phyloP scores from a whole-genome alignment of 2,797 vertebrate species.

The Neolamprologus multifasciatus region DNA sequence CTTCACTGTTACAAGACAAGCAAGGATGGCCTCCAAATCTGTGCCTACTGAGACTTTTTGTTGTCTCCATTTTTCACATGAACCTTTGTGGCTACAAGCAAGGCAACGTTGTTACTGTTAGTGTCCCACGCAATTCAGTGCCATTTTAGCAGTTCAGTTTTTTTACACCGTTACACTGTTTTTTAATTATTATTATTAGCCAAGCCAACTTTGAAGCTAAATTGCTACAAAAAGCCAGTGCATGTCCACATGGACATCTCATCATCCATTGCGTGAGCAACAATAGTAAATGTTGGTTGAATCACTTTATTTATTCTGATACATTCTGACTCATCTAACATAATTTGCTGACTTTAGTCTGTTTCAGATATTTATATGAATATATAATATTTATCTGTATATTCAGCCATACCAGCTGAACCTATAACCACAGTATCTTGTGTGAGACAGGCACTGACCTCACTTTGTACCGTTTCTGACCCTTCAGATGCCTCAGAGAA shows the following conservation, averaged over 20 bases:
- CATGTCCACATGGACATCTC: neutral
- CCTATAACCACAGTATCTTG: neutral
- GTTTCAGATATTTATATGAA: neutral
- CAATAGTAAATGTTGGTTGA: neutral
- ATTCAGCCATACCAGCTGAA: neutral
- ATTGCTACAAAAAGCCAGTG: neutral
- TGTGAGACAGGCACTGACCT: conserved; percentile 60
- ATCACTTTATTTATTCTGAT: neutral
- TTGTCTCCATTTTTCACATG: neutral
- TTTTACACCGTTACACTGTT: neutral
- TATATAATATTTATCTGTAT: neutral
- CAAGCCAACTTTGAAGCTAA: neutral
- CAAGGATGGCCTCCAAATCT: neutral
- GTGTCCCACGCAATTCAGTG: neutral
- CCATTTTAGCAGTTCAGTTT: neutral
- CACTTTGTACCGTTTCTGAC: conserved; percentile 66
- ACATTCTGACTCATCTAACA: neutral
- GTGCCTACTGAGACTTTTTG: neutral
- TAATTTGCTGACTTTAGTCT: neutral
- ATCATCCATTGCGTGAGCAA: neutral
- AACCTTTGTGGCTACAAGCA: neutral
- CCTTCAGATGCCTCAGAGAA: conserved; percentile 73
- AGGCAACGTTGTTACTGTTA: neutral
- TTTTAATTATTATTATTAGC: neutral
- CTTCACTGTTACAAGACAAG: neutral